phyloP scores from a whole-genome alignment of 2,888 invertebrate genomes.

The Athalia circularis region DNA sequence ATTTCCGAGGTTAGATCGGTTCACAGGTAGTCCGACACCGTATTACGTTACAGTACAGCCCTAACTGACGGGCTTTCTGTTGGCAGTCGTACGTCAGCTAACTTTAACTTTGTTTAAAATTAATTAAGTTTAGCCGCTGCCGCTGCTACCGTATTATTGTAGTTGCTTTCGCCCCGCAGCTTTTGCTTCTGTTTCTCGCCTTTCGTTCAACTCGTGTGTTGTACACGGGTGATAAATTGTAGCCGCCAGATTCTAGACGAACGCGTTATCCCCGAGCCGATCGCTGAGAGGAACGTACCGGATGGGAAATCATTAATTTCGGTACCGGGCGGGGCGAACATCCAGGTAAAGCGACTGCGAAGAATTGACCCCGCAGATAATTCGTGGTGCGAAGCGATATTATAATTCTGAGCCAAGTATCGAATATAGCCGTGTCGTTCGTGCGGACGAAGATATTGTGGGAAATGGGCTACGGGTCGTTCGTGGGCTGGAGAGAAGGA shows the following conservation, averaged over 20 bases:
- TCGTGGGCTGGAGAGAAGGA: not conserved
- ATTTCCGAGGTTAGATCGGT: slow-evolving; percentile 60
- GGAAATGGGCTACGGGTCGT: not conserved
- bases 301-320: slow-evolving; percentile 31
- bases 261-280: not conserved
- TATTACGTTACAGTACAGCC: slow-evolving; percentile 59
- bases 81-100: slow-evolving; percentile 59
- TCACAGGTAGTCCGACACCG: slow-evolving; percentile 63
- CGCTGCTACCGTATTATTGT: not conserved
- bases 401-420: no score
- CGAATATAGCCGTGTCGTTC: no score
- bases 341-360: no score
- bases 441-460: not conserved
- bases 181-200: not conserved
- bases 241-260: not conserved
- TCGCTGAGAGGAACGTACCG: not conserved
- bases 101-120: slow-evolving; percentile 63
- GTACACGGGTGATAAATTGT: not conserved
- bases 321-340: no score
- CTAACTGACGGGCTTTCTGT: slow-evolving; percentile 49
- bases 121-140: slow-evolving; percentile 56
- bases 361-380: no score
- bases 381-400: no score
- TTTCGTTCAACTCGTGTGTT: not conserved
- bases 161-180: not conserved